A percentile compares a stretch with the other conserved stretches of the same genome.
Conservation (phyloP, 2,113 vertebrate genomes). For the Heterotis niloticus region DNA sequence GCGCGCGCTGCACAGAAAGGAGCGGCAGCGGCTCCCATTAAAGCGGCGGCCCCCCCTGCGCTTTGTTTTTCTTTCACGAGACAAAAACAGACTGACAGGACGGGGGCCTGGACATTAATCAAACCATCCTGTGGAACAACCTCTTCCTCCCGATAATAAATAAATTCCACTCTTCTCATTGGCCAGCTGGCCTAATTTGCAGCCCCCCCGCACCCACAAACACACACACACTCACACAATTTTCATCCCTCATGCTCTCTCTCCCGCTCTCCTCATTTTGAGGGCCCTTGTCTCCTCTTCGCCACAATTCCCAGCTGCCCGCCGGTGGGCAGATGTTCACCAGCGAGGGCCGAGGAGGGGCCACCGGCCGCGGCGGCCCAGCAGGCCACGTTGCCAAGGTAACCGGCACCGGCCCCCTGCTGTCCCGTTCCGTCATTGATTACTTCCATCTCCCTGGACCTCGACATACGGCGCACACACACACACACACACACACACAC, state of each 20-base stretch:
- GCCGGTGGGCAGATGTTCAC: conserved; percentile 69
- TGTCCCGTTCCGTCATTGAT: conserved; percentile 61
- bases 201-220: conserved; percentile 33
- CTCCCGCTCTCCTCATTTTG: conserved; percentile 37
- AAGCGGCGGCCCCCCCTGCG: conserved; percentile 51
- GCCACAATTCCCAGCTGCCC: conserved; percentile 64
- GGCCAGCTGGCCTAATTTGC: conserved; percentile 67
- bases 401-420: conserved; percentile 59
- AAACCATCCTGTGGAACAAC: conserved; percentile 75
- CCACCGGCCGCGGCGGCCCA: conserved; percentile 53
- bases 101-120: conserved; percentile 80
- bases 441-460: conserved; percentile 56
- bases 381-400: conserved; percentile 61
- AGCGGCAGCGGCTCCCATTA: conserved; percentile 67
- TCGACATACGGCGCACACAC: conserved; percentile 47
- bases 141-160: conserved; percentile 73
- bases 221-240: conserved; percentile 28
- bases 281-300: conserved; percentile 52
- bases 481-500: neutral
- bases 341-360: conserved; percentile 46
- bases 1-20: conserved; percentile 68
- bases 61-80: conserved; percentile 69
- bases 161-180: conserved; percentile 70
- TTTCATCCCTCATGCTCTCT: conserved; percentile 27
- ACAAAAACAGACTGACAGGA: conserved; percentile 73